Conservation (phyloP, 2,113 vertebrate species). For the Brachypteracias leptosomus region DNA sequence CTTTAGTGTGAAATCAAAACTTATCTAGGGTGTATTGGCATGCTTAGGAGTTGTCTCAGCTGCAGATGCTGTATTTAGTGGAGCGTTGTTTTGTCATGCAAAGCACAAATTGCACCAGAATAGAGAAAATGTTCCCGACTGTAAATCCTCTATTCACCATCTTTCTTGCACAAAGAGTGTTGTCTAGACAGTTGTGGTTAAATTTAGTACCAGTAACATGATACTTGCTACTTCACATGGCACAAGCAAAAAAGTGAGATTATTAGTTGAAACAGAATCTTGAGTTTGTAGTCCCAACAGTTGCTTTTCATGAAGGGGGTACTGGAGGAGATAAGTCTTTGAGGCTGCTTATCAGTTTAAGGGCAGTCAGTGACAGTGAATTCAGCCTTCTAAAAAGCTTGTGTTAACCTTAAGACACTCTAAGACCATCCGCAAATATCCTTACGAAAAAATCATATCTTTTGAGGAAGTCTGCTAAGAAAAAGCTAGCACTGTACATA, state of each 20-base stretch:
- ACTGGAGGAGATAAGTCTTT: background rate
- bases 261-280: background rate
- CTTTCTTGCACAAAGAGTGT: background rate
- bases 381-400: background rate
- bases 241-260: background rate
- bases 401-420: background rate
- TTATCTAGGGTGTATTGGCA: background rate
- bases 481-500: background rate
- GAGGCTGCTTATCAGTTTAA: background rate
- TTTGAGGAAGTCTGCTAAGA: background rate
- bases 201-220: background rate
- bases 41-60: background rate
- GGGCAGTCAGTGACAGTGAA: background rate
- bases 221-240: fast-evolving
- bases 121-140: background rate
- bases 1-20: background rate
- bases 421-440: background rate
- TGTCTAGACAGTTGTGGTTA: background rate
- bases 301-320: background rate
- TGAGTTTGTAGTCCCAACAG: background rate
- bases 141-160: background rate
- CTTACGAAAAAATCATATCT: background rate
- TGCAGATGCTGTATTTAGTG: background rate
- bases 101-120: background rate
- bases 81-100: fast-evolving